Conservation (phyloP, 2,113 vertebrate genomes). For the Oriolus oriolus region DNA sequence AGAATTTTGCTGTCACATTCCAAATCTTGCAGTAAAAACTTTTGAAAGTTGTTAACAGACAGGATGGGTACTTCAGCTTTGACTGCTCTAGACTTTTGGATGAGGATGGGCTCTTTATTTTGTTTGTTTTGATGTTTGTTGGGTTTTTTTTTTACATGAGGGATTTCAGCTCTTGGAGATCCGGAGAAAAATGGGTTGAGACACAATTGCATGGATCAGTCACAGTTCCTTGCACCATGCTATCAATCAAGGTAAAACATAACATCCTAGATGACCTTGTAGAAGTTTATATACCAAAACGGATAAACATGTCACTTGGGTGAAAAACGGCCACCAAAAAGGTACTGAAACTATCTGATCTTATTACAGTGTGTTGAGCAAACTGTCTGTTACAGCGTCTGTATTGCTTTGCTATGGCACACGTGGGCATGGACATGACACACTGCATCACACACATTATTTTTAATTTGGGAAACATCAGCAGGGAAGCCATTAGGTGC, state of each 20-base stretch:
- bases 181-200: background rate
- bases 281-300: slow-evolving; percentile 36
- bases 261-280: slow-evolving; percentile 43
- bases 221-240: background rate
- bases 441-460: background rate
- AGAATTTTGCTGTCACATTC: slow-evolving; percentile 37
- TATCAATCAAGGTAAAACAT: slow-evolving; percentile 45
- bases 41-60: slow-evolving; percentile 12
- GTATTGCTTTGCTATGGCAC: background rate
- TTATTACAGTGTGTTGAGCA: background rate
- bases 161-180: background rate
- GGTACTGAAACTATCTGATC: slow-evolving; percentile 11
- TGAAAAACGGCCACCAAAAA: slow-evolving; percentile 17
- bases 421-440: background rate
- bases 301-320: slow-evolving; percentile 5
- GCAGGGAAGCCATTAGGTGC: background rate
- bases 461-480: background rate
- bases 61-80: background rate
- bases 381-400: background rate
- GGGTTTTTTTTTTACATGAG: background rate
- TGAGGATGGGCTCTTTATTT: background rate
- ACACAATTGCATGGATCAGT: background rate
- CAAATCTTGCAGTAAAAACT: slow-evolving; percentile 26
- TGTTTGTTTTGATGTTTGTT: background rate
- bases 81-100: background rate